Conservation (phyloP, 2,797 vertebrate genomes). For the Pangasius larnaudii region DNA sequence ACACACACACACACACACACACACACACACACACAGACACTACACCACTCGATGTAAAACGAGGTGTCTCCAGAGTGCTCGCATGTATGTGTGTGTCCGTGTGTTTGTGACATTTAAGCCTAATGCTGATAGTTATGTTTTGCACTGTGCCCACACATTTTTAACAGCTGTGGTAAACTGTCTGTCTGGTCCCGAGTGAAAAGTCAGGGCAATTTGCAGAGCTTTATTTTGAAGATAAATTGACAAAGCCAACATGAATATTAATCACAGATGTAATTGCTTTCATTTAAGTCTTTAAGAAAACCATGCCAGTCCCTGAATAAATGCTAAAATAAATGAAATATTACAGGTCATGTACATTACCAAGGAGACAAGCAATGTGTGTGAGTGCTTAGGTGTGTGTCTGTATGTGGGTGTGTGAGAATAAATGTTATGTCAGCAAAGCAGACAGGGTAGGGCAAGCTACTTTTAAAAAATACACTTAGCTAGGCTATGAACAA, state of each 20-base stretch:
- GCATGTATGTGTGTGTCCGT: slow-evolving; percentile 39
- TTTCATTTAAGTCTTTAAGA: slow-evolving; percentile 3
- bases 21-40: slow-evolving; percentile 39
- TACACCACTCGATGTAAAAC: slow-evolving; percentile 44
- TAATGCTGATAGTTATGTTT: slow-evolving; percentile 60
- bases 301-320: background rate
- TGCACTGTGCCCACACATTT: slow-evolving; percentile 56
- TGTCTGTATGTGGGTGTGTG: slow-evolving; percentile 18
- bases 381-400: slow-evolving; percentile 4
- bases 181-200: slow-evolving; percentile 40
- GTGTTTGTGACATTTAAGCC: slow-evolving; percentile 57
- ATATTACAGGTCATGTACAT: slow-evolving; percentile 4
- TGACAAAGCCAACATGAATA: slow-evolving; percentile 12
- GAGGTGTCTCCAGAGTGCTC: slow-evolving; percentile 18
- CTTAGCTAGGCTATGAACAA: background rate
- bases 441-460: slow-evolving; percentile 28
- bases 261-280: background rate
- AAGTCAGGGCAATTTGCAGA: slow-evolving; percentile 32
- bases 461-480: slow-evolving; percentile 5
- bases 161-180: slow-evolving; percentile 52
- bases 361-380: slow-evolving; percentile 13
- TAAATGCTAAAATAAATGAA: slow-evolving; percentile 5
- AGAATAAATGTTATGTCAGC: slow-evolving; percentile 33
- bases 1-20: slow-evolving; percentile 46
- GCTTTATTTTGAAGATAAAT: slow-evolving; percentile 31